A percentile compares a stretch with the other conserved stretches of the same genome.
These are phyloP conservation scores for Hippocampus kuda DNA, from an alignment of 2,797 vertebrate genomes.

Conservation along the genomic window DNA sequence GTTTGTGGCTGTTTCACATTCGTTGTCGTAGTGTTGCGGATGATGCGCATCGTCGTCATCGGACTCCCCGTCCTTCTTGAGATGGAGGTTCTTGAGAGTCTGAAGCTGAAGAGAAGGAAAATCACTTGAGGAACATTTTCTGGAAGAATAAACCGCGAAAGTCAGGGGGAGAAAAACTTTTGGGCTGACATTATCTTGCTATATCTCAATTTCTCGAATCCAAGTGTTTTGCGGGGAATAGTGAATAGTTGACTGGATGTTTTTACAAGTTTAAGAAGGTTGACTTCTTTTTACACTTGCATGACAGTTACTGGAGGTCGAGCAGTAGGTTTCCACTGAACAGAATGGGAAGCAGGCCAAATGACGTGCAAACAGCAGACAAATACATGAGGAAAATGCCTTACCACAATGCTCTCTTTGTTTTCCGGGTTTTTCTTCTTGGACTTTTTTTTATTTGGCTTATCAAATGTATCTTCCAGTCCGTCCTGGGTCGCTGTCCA, in stretches of 20 bases:
- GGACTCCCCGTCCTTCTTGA: constrained; percentile 68
- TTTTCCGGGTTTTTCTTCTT: constrained; percentile 65
- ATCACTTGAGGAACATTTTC: background rate
- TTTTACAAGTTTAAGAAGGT: no score
- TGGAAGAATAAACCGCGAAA: background rate
- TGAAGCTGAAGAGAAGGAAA: constrained; percentile 64
- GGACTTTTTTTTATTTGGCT: constrained; percentile 66
- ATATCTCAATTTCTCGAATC: no score
- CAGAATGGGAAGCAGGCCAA: background rate
- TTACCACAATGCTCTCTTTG: constrained; percentile 75
- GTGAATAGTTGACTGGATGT: no score
- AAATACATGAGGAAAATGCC: constrained; percentile 20
- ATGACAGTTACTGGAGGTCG: background rate
- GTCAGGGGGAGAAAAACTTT: no score
- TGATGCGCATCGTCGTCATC: constrained; percentile 71
- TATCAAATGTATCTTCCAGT: constrained; percentile 83
- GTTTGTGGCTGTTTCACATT: constrained; percentile 67
- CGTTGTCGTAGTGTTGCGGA: constrained; percentile 72
- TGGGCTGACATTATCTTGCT: no score
- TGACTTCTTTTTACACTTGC: background rate
- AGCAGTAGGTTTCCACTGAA: background rate
- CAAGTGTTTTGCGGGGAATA: no score
- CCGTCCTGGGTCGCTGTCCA: constrained; percentile 79
- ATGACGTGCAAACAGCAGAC: background rate
- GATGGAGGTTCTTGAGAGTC: constrained; percentile 69